Conservation (phyloP, 2,797 vertebrate genomes). For the Cryptoprocta ferox region DNA sequence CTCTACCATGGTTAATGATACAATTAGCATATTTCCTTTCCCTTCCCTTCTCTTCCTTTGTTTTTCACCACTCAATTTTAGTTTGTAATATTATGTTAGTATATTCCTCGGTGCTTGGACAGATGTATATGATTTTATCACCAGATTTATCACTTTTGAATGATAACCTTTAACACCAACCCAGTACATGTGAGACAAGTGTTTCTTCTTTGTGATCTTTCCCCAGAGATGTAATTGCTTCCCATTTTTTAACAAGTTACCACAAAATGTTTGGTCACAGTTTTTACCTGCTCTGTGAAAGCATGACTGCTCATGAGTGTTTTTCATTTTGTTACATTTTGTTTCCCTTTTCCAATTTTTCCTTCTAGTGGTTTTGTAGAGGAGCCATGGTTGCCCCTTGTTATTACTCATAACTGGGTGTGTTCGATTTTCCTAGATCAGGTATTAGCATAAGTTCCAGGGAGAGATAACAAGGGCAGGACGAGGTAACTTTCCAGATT, state of each 20-base stretch:
- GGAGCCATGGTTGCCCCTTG: not conserved
- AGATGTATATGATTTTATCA: not conserved
- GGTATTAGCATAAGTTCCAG: not conserved
- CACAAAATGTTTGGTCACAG: not conserved
- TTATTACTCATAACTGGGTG: not conserved
- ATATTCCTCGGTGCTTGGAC: not conserved
- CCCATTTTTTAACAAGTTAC: not conserved
- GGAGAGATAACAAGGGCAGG: not conserved
- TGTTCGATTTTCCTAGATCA: not conserved
- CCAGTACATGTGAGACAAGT: not conserved
- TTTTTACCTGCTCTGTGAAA: not conserved
- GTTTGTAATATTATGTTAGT: not conserved
- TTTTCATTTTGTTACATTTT: not conserved
- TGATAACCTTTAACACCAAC: not conserved
- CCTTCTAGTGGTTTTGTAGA: not conserved
- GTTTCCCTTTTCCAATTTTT: not conserved
- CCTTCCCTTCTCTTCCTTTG: not conserved
- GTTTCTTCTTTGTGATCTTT: not conserved
- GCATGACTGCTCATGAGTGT: not conserved
- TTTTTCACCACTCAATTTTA: not conserved
- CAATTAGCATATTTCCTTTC: not conserved
- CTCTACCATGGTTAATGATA: not conserved
- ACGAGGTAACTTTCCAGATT: too few species aligned
- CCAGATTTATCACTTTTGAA: not conserved
- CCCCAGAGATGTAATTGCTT: not conserved